Conservation (phyloP, 2,888 invertebrate genomes). For the Euplagia quadripunctaria region DNA sequence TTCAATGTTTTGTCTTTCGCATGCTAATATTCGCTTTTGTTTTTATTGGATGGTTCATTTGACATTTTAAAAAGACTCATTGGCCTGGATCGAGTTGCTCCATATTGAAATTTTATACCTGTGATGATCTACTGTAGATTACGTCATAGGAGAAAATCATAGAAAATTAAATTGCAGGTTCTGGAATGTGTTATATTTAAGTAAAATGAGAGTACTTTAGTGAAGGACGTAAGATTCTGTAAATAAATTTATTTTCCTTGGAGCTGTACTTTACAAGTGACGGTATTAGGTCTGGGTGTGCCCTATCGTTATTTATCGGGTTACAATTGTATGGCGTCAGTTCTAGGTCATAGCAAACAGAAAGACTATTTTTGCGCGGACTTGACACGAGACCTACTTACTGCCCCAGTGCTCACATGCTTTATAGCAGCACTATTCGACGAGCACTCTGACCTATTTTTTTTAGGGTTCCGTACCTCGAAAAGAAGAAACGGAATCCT, state of each 20-base stretch:
- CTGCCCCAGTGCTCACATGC: background rate
- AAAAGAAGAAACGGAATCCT: too few species aligned
- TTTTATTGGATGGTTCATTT: too few species aligned
- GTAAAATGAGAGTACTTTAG: too few species aligned
- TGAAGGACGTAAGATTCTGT: too few species aligned
- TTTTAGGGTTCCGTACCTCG: too few species aligned
- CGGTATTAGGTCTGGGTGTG: background rate
- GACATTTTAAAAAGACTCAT: too few species aligned
- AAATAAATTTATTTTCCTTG: background rate
- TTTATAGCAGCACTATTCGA: background rate
- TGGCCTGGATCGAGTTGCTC: too few species aligned
- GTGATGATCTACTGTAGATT: too few species aligned
- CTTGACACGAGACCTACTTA: conserved; percentile 3
- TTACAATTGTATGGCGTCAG: background rate
- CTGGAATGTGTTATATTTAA: background rate
- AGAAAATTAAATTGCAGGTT: background rate
- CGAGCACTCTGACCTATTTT: conserved; percentile 5
- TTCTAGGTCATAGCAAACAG: conserved; percentile 6
- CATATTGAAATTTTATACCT: too few species aligned
- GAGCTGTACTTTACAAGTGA: background rate
- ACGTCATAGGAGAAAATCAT: too few species aligned
- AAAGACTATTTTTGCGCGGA: background rate
- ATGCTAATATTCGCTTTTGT: background rate
- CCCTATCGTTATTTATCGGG: background rate
- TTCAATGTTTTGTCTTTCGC: background rate